phyloP scores from a whole-genome alignment of 1,140 invertebrate genomes.

The Danaus plexippus region DNA sequence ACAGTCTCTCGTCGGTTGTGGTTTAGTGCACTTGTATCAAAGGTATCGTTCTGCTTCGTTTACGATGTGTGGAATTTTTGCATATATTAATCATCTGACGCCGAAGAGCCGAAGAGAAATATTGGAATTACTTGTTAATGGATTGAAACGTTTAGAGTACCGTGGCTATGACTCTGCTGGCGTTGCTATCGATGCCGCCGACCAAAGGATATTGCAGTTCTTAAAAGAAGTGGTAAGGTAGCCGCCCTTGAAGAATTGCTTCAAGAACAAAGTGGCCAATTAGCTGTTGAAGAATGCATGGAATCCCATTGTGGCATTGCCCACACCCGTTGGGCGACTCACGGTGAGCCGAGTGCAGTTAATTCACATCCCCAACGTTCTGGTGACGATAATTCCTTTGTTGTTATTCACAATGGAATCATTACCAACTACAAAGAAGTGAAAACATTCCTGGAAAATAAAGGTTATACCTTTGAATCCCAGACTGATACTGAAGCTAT shows the following conservation, averaged over 20 bases:
- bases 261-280: constrained; percentile 74
- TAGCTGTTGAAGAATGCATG: constrained; percentile 80
- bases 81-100: constrained; percentile 98
- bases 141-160: constrained; percentile 97
- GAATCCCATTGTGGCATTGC: constrained; percentile 95
- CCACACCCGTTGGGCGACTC: constrained; percentile 99
- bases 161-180: constrained; percentile 99
- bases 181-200: constrained; percentile 89
- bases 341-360: constrained; percentile 92
- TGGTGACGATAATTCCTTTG: constrained; percentile 90
- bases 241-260: constrained; percentile 92
- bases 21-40: constrained; percentile 47
- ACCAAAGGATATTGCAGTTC: constrained; percentile 84
- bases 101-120: constrained; percentile 95
- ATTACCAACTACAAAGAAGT: constrained; percentile 99
- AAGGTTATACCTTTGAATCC: constrained; percentile 96
- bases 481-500: constrained; percentile 99
- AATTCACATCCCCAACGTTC: constrained; percentile 99
- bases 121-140: constrained; percentile 93
- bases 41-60: constrained; percentile 36
- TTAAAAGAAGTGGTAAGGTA: constrained; percentile 96
- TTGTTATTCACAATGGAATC: constrained; percentile 99
- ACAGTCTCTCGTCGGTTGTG: constrained; percentile 56
- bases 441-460: constrained; percentile 93
- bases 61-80: constrained; percentile 92